Conservation (phyloP, 2,113 vertebrate genomes). For the Thomomys bottae region DNA sequence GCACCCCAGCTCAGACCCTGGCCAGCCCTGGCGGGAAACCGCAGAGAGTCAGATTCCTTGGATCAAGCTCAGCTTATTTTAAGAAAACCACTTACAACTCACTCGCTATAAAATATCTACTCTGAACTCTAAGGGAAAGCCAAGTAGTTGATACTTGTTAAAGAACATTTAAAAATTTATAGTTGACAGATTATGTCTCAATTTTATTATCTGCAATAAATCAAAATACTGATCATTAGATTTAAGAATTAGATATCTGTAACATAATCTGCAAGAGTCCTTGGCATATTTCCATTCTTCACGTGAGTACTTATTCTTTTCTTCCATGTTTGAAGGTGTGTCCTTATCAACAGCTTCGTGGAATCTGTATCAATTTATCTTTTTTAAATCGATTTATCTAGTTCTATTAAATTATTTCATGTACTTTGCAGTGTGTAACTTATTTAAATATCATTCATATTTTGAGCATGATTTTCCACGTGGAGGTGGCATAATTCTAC, state of each 20-base stretch:
- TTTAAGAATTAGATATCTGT: neutral
- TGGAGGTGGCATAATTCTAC: neutral
- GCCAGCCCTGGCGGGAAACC: neutral
- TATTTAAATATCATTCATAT: neutral
- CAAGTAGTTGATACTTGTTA: neutral
- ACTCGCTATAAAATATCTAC: neutral
- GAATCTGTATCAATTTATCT: too few relatives aligned
- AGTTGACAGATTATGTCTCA: neutral
- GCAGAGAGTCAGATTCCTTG: neutral
- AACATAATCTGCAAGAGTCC: too few relatives aligned
- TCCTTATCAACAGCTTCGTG: too few relatives aligned
- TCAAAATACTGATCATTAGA: neutral
- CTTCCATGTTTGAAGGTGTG: too few relatives aligned
- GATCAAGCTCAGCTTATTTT: slow-evolving; percentile 46
- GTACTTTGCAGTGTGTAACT: neutral
- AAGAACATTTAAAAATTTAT: neutral
- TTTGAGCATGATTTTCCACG: neutral
- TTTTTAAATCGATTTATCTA: neutral
- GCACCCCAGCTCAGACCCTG: neutral
- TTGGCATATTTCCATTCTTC: too few relatives aligned
- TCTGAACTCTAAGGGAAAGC: slow-evolving; percentile 29
- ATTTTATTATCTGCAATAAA: neutral
- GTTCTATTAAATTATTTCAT: neutral
- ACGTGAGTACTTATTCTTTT: too few relatives aligned
- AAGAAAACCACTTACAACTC: slow-evolving; percentile 13